phyloP scores from a whole-genome alignment of 2,797 vertebrate genomes.

The Lerista edwardsae region DNA sequence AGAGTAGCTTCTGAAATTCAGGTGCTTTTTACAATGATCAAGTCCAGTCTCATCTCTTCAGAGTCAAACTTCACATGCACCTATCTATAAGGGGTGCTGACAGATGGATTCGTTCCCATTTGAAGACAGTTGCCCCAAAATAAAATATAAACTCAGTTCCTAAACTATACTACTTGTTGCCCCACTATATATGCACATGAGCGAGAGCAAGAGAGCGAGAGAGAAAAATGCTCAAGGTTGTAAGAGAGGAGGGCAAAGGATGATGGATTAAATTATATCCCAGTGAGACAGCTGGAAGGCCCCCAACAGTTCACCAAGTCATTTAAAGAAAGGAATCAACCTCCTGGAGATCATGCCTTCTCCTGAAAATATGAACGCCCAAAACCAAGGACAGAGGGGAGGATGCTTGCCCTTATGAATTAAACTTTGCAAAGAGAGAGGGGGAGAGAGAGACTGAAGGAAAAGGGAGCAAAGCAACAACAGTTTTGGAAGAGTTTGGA shows the following conservation, averaged over 20 bases:
- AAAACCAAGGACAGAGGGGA: not conserved
- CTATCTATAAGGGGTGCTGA: not conserved
- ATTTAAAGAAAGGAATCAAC: slow-evolving; percentile 4
- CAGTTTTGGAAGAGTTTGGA: not conserved
- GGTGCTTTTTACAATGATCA: not conserved
- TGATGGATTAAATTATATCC: slow-evolving; percentile 11
- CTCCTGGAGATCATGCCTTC: not conserved
- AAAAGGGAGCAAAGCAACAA: not conserved
- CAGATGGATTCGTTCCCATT: not conserved
- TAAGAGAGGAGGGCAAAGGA: not conserved
- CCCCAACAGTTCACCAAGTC: not conserved
- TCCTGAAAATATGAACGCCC: not conserved
- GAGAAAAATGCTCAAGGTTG: not conserved
- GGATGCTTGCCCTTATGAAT: slow-evolving; percentile 10
- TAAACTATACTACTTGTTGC: not conserved
- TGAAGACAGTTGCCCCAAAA: not conserved
- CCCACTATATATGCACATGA: not conserved
- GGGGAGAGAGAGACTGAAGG: not conserved
- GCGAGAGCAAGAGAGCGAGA: not conserved
- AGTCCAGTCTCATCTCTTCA: slow-evolving; percentile 39
- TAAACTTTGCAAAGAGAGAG: slow-evolving; percentile 47
- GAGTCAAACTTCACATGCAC: slow-evolving; percentile 4
- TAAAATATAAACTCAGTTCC: not conserved
- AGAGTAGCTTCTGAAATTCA: not conserved
- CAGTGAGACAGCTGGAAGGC: not conserved